phyloP scores from a whole-genome alignment of 1,140 invertebrate species.

The Sycophaga agraensis region DNA sequence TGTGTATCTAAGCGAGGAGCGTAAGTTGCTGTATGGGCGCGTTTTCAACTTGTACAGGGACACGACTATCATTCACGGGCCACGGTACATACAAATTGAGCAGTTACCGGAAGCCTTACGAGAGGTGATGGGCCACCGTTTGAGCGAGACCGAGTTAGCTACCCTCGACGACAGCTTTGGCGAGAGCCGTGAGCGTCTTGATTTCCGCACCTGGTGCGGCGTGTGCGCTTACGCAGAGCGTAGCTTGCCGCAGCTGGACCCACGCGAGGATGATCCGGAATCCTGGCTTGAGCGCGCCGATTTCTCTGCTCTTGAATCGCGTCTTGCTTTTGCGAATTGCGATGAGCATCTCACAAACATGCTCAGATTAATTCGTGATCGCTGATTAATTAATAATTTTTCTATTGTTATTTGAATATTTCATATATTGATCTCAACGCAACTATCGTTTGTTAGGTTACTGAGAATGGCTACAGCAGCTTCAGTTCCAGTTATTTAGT shows the following conservation, averaged over 20 bases:
- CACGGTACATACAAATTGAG: conserved; percentile 49
- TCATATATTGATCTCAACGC: no score
- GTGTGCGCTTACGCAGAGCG: conserved; percentile 68
- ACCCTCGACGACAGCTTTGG: conserved; percentile 55
- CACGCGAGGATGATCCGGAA: conserved; percentile 57
- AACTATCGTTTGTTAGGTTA: no score
- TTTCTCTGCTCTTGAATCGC: conserved; percentile 45
- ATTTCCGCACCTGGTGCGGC: conserved; percentile 70
- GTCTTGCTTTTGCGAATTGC: conserved; percentile 29
- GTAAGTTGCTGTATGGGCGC: conserved; percentile 64
- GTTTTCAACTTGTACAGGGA: conserved; percentile 59
- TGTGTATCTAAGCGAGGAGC: conserved; percentile 63
- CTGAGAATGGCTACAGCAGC: no score
- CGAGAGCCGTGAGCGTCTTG: conserved; percentile 57
- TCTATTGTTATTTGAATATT: no score
- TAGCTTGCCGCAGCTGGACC: conserved; percentile 57
- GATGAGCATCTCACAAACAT: conserved; percentile 38
- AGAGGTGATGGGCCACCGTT: conserved; percentile 64
- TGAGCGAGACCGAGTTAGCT: conserved; percentile 54
- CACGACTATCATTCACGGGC: conserved; percentile 38
- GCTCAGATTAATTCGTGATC: conserved; percentile 44
- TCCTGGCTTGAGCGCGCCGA: conserved; percentile 49
- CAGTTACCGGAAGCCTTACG: conserved; percentile 60
- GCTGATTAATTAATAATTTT: neutral
- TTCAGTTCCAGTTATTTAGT: no score